Evolutionary conservation across 2,113 vertebrate species (phyloP).

Genomic region (Nesogale talazaci): DNA sequence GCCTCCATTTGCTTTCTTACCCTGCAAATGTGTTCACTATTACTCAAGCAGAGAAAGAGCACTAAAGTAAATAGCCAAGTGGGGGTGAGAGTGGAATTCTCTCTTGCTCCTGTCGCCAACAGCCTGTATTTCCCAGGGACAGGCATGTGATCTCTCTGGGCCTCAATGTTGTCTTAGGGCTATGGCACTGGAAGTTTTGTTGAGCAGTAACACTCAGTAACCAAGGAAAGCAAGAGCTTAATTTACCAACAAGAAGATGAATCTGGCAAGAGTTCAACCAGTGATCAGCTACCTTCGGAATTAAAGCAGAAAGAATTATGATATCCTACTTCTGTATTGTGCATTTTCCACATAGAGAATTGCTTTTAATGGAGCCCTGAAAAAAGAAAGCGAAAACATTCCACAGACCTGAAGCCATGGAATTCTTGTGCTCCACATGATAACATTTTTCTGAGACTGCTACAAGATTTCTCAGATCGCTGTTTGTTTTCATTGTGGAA

Average conservation of each 20-base stretch:
- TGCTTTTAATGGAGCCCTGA: slow-evolving; percentile 49
- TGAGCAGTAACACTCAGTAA: background rate
- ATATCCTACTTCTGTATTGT: slow-evolving; percentile 20
- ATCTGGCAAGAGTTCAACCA: background rate
- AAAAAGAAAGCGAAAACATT: slow-evolving; percentile 45
- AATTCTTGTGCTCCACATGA: slow-evolving; percentile 48
- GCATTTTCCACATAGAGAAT: slow-evolving; percentile 25
- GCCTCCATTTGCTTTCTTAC: no score
- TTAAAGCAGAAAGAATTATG: slow-evolving; percentile 22
- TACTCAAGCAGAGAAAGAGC: background rate
- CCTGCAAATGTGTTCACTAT: background rate
- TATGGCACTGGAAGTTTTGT: background rate
- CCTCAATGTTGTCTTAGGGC: background rate
- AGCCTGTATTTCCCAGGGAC: background rate
- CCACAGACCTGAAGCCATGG: slow-evolving; percentile 22
- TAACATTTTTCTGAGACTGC: slow-evolving; percentile 73
- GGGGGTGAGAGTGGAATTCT: fast-evolving
- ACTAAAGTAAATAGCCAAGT: background rate
- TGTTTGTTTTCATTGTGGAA: slow-evolving; percentile 61
- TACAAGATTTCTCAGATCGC: slow-evolving; percentile 54
- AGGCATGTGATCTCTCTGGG: background rate
- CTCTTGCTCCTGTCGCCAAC: background rate
- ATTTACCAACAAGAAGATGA: slow-evolving; percentile 2
- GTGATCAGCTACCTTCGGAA: background rate
- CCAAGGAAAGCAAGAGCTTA: background rate